Conservation (phyloP, 2,113 vertebrate genomes). For the Platichthys stellatus region DNA sequence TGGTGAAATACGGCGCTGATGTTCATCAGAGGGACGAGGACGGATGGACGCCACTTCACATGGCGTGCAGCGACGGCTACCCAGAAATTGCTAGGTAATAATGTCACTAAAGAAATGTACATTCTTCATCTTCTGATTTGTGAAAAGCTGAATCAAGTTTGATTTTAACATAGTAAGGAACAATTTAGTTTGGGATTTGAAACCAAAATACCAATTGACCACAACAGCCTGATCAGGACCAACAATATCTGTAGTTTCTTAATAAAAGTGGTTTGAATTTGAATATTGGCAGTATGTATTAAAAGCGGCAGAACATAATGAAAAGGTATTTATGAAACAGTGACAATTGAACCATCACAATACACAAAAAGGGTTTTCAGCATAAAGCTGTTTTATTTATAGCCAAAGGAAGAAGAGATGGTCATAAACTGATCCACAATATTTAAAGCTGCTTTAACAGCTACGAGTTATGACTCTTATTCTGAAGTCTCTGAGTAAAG, state of each 20-base stretch:
- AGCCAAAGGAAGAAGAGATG: background rate
- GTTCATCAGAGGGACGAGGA: conserved; percentile 93
- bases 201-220: background rate
- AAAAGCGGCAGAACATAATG: background rate
- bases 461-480: background rate
- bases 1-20: conserved; percentile 91
- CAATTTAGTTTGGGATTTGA: background rate
- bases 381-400: background rate
- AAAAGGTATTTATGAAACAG: too few species aligned
- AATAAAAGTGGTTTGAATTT: background rate
- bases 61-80: conserved; percentile 93
- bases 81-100: conserved; percentile 90
- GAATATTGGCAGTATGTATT: background rate
- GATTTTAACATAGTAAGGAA: background rate
- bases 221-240: background rate
- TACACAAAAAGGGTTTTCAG: background rate
- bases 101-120: background rate
- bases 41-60: conserved; percentile 94
- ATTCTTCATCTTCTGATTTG: background rate
- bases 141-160: background rate
- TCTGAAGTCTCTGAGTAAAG: background rate
- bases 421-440: background rate
- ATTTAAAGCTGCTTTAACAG: background rate
- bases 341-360: background rate
- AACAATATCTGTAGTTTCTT: background rate